Percentiles rank a stretch among this genome's conserved stretches.
Conservation (phyloP, 2,797 vertebrate species). For the Mus minutoides region DNA sequence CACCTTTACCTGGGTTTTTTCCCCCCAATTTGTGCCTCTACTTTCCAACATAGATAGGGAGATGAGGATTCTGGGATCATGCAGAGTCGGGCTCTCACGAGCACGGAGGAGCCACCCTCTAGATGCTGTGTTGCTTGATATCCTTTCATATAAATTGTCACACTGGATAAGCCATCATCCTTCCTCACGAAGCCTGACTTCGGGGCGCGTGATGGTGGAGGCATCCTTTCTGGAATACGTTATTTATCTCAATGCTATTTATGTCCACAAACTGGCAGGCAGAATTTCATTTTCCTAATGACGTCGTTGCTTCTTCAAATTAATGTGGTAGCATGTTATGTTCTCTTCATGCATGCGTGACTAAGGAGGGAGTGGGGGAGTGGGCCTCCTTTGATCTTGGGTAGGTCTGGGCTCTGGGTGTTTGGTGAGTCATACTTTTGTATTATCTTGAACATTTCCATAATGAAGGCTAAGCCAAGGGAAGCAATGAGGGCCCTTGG, state of each 20-base stretch:
- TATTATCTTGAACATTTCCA: neutral
- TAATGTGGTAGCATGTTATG: too few relatives aligned
- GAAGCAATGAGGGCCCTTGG: too few relatives aligned
- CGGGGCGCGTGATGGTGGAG: neutral
- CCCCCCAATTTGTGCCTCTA: too few relatives aligned
- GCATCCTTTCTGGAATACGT: neutral
- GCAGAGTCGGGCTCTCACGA: neutral
- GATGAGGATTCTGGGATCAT: too few relatives aligned
- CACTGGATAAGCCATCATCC: neutral
- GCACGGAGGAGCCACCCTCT: too few relatives aligned
- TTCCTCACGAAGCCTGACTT: neutral
- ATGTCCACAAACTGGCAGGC: neutral
- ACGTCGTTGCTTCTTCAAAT: neutral
- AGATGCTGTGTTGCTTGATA: neutral
- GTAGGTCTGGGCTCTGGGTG: neutral
- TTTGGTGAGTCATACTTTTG: neutral
- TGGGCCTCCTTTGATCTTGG: neutral
- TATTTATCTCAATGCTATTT: neutral
- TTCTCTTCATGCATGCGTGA: neutral
- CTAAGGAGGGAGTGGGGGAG: neutral
- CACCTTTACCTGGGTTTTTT: neutral
- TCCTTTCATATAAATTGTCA: neutral
- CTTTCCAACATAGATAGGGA: neutral
- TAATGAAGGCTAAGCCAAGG: neutral
- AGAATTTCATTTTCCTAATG: neutral